These are phyloP conservation scores for Oppia nitens DNA, from an alignment of 1,140 invertebrate species.

Conservation along the genomic window DNA sequence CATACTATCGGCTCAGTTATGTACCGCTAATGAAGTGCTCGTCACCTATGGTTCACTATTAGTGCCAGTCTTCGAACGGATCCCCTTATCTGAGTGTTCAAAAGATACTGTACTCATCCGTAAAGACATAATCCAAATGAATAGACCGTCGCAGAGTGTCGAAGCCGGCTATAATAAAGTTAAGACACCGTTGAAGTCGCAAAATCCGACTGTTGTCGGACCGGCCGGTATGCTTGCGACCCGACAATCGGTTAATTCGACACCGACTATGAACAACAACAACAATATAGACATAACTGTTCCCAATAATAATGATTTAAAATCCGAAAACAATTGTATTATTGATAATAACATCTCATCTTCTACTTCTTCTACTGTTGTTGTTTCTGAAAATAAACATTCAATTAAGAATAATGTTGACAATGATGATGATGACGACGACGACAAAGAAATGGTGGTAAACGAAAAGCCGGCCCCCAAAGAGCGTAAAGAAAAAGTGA, in stretches of 20 bases:
- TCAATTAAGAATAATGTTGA: too few species aligned
- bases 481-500: background rate
- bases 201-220: constrained; percentile 1
- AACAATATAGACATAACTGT: too few species aligned
- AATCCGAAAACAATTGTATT: background rate
- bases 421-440: background rate
- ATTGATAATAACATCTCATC: background rate
- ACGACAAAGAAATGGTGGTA: background rate
- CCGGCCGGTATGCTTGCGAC: background rate
- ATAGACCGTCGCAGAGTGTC: background rate
- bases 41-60: background rate
- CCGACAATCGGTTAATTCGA: background rate
- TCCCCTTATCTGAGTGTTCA: background rate
- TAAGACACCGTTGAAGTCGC: background rate
- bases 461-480: background rate
- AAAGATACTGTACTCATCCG: background rate
- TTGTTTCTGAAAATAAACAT: too few species aligned
- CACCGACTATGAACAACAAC: too few species aligned
- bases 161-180: background rate
- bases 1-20: background rate
- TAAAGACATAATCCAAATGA: background rate
- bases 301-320: too few species aligned
- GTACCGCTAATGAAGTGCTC: background rate
- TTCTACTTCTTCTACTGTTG: too few species aligned
- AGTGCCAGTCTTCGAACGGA: background rate